phyloP scores from a whole-genome alignment of 2,888 invertebrate genomes.

The Acanthosoma haemorrhoidale region DNA sequence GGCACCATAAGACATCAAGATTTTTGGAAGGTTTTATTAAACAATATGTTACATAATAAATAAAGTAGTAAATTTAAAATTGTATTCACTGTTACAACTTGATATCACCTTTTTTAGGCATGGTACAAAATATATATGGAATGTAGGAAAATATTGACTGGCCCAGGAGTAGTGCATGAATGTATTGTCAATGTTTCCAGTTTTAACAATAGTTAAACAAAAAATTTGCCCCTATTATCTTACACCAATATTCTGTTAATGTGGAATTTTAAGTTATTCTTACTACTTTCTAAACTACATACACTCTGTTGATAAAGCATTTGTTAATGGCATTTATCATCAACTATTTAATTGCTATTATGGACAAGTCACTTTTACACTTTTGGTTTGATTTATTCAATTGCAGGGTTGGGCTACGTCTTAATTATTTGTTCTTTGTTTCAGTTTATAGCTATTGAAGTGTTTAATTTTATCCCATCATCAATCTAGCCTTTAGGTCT shows the following conservation, averaged over 20 bases:
- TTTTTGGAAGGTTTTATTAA: background rate
- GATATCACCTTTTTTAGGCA: background rate
- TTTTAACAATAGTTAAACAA: no score
- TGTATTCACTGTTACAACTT: no score
- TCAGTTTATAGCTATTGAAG: background rate
- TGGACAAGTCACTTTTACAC: background rate
- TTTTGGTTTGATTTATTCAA: background rate
- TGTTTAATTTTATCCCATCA: background rate
- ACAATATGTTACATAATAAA: background rate
- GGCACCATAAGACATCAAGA: no score
- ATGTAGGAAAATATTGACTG: background rate
- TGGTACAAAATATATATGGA: background rate
- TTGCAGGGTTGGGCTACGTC: no score
- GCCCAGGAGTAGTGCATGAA: background rate
- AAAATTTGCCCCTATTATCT: no score
- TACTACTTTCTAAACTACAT: background rate
- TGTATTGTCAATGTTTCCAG: no score
- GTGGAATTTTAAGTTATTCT: background rate
- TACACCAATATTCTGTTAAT: no score
- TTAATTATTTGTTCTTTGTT: no score
- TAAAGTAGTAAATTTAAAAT: background rate
- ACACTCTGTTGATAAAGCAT: background rate
- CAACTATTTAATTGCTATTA: background rate
- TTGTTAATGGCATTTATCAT: background rate
- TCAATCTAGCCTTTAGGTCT: no score